Evolutionary conservation across 2,888 invertebrate genomes (phyloP).

Genomic region (Acanthoscelides obtectus): DNA sequence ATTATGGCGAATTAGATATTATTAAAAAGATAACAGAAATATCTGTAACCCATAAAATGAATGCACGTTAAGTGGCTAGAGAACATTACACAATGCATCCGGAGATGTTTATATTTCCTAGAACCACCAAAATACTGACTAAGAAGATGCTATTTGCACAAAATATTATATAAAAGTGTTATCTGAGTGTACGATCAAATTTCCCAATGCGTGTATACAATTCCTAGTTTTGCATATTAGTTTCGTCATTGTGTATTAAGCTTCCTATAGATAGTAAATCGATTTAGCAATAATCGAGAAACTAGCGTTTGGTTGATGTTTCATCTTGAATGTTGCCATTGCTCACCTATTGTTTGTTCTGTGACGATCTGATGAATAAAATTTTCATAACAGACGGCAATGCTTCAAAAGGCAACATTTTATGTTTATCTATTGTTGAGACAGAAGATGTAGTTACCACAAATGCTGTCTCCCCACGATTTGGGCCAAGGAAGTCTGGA

Average conservation of each 20-base stretch:
- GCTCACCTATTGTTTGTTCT: neutral
- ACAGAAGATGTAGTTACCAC: too few species aligned
- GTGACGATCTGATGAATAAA: too few species aligned
- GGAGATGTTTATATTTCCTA: neutral
- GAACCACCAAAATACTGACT: neutral
- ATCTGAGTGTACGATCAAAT: neutral
- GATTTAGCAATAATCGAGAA: neutral
- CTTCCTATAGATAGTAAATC: neutral
- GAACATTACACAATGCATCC: neutral
- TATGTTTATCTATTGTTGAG: too few species aligned
- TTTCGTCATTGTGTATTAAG: neutral
- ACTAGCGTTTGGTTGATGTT: neutral
- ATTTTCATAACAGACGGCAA: too few species aligned
- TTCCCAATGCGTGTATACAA: neutral
- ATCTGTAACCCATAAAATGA: neutral
- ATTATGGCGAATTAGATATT: neutral
- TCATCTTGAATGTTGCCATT: neutral
- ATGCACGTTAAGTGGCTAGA: neutral
- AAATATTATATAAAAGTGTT: neutral
- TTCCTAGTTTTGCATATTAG: neutral
- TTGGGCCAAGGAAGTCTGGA: too few species aligned
- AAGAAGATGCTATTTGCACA: neutral
- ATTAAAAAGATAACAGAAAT: neutral
- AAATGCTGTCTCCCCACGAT: too few species aligned
- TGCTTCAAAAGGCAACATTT: too few species aligned